Conservation (phyloP, 2,888 invertebrate genomes). For the Cosmia trapezina region DNA sequence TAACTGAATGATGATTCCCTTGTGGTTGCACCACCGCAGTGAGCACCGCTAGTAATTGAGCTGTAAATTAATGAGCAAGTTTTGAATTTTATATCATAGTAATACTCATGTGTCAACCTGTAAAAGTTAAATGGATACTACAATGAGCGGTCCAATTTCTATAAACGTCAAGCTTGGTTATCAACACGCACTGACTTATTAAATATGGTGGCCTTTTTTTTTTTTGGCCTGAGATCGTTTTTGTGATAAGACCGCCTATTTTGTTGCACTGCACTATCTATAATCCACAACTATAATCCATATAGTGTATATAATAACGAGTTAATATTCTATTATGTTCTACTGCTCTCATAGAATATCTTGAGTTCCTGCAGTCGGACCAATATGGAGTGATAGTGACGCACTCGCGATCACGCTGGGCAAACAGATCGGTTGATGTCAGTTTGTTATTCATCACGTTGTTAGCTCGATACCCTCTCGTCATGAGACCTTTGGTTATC, state of each 20-base stretch:
- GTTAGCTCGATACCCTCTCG: no score
- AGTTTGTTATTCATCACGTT: no score
- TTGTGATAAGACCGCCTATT: no score
- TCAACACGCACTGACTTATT: not conserved
- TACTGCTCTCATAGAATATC: not conserved
- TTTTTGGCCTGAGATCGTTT: no score
- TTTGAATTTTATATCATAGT: constrained; percentile 4
- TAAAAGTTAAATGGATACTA: not conserved
- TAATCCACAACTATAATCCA: no score
- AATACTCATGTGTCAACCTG: not conserved
- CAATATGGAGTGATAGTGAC: not conserved
- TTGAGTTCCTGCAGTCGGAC: not conserved
- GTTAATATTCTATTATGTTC: no score
- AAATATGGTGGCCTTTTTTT: no score
- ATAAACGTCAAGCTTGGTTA: not conserved
- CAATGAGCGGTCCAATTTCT: not conserved
- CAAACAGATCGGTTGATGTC: not conserved
- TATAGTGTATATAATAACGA: no score
- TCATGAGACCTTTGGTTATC: no score
- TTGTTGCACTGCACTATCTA: no score
- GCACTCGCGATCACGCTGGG: not conserved
- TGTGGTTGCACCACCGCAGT: constrained; percentile 23
- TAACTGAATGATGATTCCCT: constrained; percentile 45
- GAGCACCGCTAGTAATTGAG: constrained; percentile 21
- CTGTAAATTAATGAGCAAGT: constrained; percentile 33